Evolutionary conservation across 2,888 invertebrate species (phyloP), one percentile per base, ranked within the genome.

Genomic region (Drosophila sordidapex): DNA sequence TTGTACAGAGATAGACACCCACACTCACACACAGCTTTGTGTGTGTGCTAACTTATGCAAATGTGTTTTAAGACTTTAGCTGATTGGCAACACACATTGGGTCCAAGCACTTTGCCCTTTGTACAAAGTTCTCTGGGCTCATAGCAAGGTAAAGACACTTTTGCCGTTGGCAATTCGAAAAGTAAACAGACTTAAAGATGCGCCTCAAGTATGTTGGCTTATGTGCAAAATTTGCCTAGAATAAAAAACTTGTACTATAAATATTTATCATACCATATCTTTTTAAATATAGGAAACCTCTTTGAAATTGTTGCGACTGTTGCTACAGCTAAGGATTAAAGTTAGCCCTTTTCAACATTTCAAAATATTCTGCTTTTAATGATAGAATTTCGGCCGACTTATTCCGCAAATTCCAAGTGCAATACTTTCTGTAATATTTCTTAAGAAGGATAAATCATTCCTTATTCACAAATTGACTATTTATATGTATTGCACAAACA

Each of bases 1-100:
- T 58, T 52, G 31, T 51, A 59, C 54, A 65, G 64, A 61, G 29
- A 54, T 53, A 35, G n/a, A 38, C 40, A 25, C 33, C 29, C 57
- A 40, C 43, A 48, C 48, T 11, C 18, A 27, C 48, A 5, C 49
- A 27, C 27, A 27, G 21, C 5, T 43, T 43, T 53, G 48, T 43
- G 52, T 68, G 70, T 72, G 51, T 70, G 62, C 40, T 74, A 88
- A 88, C 76, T 89, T 90, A 70, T 76, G 90, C 83, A 72, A 76
- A 89, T 90, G 88, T 85, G 72, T 76, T 84, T 90, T 67, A 90
- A 90, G 83, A 82, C 83, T 84, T 83, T 67, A 53, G 70, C 89
- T 81, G 84, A 89, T 85, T 89, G 84, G 79, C 86, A 84, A 66
- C 82, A 65, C 82, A 65, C 75, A 57, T 69, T 65, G 56, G 51